Percentiles rank a stretch among this genome's conserved stretches.
Conservation (phyloP, 2,888 invertebrate species). For the Rotaria sp. region DNA sequence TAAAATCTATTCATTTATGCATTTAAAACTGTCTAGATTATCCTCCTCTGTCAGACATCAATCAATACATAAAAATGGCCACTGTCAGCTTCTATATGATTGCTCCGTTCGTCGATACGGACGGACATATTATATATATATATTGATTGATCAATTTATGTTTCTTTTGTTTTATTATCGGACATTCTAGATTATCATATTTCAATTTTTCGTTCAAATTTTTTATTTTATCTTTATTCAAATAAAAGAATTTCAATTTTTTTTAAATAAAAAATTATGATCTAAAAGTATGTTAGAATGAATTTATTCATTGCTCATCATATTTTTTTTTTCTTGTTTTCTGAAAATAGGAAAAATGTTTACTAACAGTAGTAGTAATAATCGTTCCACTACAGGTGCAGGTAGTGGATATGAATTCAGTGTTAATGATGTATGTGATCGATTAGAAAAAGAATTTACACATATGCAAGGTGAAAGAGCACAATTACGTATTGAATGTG, state of each 20-base stretch:
- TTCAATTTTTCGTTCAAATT: too few species aligned
- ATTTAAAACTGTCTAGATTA: neutral
- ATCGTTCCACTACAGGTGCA: neutral
- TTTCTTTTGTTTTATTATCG: neutral
- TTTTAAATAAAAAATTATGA: neutral
- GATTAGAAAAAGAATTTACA: conserved; percentile 40
- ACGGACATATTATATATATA: neutral
- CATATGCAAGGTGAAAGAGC: conserved; percentile 37
- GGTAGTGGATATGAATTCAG: neutral
- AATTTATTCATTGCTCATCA: too few species aligned
- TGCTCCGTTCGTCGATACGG: neutral
- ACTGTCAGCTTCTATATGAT: neutral
- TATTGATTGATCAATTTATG: neutral
- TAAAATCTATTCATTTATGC: neutral
- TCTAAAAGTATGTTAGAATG: neutral
- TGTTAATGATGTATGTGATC: conserved; percentile 38
- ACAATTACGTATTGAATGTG: conserved; percentile 83
- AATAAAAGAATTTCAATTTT: too few species aligned
- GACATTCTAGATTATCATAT: neutral
- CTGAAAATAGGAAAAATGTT: neutral
- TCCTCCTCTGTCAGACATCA: conserved; percentile 8
- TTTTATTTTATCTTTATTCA: too few species aligned
- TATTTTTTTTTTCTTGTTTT: too few species aligned
- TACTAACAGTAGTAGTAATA: neutral
- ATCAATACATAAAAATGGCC: neutral